Base-by-base conservation (phyloP, 2,113 vertebrate species). In the Etheostoma spectabile region DNA sequence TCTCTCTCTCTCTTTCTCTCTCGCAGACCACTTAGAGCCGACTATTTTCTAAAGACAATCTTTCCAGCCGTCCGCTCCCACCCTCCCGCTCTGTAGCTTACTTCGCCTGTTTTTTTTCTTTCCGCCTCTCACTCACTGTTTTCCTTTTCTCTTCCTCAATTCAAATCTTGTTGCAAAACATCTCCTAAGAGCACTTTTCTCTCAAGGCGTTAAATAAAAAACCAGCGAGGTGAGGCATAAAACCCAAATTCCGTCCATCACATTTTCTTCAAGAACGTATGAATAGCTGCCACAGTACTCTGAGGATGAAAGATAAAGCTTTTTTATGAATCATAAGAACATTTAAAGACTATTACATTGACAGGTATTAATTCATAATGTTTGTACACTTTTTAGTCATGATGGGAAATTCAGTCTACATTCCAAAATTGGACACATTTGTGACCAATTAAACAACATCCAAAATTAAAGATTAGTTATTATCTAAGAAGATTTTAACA, bases 21-120 rank as follows among this genome's bases (percentile, higher is more conserved):
- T 33, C 10, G 3, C 14, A 33, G 53, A 67, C 53, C 42, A 63
- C 55, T 76, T 63, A 63, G 55, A 56, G 22, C 1, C 2, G 14
- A 63, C 48, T 22, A 15, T 21, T 73, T 79, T 76, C 76, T 24
- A 15, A 71, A 59, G 74, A 74, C 59, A 74, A 60, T 57, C 45
- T 64, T 38, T 49, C 2, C 38, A 55, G 49, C 49, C 4, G 6
- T 19, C 60, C 35, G 24, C 38, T 49, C 56, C 63, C 45, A 42
- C 55, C 19, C 53, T 24, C n/a, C n/a, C 0, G 2, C 49, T 77
- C 42, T 19, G 19, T 61, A 63, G 45, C 60, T 59, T 49, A 2
- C 0, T 16, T 65, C 59, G 51, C 38, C 71, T 7, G 27, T 15
- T 61, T 53, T 33, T 55, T 12, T 53, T 51, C 51, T 42, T 69